These are phyloP conservation scores for Macaria notata DNA, from an alignment of 2,888 invertebrate species.

Conservation along the genomic window DNA sequence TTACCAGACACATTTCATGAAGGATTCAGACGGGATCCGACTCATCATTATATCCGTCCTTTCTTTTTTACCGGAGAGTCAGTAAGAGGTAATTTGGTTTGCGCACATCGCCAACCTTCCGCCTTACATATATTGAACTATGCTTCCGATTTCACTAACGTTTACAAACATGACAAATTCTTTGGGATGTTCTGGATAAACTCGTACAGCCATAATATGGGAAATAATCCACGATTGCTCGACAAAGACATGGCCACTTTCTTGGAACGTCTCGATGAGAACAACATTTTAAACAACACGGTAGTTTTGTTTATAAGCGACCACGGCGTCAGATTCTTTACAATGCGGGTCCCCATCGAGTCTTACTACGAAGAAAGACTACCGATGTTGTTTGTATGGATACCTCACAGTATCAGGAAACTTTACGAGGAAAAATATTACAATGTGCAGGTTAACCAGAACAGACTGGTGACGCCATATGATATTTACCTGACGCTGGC, in stretches of 20 bases:
- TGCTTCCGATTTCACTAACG: slow-evolving; percentile 83
- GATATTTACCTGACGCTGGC: slow-evolving; percentile 87
- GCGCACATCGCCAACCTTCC: slow-evolving; percentile 74
- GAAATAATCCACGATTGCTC: slow-evolving; percentile 84
- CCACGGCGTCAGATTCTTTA: slow-evolving; percentile 89
- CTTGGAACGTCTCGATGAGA: slow-evolving; percentile 74
- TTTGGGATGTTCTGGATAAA: slow-evolving; percentile 91
- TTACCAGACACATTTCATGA: slow-evolving; percentile 86
- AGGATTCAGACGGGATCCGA: slow-evolving; percentile 87
- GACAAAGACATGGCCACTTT: slow-evolving; percentile 82
- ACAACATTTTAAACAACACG: slow-evolving; percentile 83
- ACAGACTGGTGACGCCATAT: slow-evolving; percentile 87
- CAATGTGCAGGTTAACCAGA: slow-evolving; percentile 83
- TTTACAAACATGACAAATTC: slow-evolving; percentile 82
- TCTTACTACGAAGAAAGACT: slow-evolving; percentile 90
- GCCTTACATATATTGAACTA: slow-evolving; percentile 86
- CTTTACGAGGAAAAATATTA: slow-evolving; percentile 77
- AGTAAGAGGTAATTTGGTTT: slow-evolving; percentile 58
- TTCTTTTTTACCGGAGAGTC: slow-evolving; percentile 85
- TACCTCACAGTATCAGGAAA: slow-evolving; percentile 84
- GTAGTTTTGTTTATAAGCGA: slow-evolving; percentile 89
- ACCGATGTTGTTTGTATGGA: slow-evolving; percentile 87
- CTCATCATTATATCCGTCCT: slow-evolving; percentile 91
- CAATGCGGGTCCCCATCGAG: slow-evolving; percentile 84
- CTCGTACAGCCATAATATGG: slow-evolving; percentile 86